Percentiles rank a stretch among this genome's conserved stretches.
These are phyloP conservation scores for Leuctra nigra DNA, from an alignment of 2,888 invertebrate genomes.

Conservation along the genomic window DNA sequence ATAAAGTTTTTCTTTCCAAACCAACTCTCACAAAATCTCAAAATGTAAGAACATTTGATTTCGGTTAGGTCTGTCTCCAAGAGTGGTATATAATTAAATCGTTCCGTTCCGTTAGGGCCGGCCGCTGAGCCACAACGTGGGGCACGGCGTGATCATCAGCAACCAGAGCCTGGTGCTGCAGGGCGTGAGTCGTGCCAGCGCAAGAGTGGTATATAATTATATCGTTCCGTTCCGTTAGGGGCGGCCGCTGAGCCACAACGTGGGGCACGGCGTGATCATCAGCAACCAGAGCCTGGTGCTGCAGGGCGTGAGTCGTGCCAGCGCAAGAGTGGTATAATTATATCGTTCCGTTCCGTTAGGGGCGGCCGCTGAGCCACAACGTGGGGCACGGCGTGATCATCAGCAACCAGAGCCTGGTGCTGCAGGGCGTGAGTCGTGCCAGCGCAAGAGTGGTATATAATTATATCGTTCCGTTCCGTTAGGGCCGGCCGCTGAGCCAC, in stretches of 20 bases:
- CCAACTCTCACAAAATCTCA: too few relatives aligned
- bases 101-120: too few relatives aligned
- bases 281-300: constrained; percentile 86
- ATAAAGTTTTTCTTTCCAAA: too few relatives aligned
- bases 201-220: too few relatives aligned
- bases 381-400: constrained; percentile 80
- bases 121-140: constrained; percentile 71
- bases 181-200: constrained; percentile 74
- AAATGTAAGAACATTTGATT: too few relatives aligned
- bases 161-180: constrained; percentile 86
- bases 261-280: constrained; percentile 78
- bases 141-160: constrained; percentile 81
- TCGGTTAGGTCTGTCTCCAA: too few relatives aligned
- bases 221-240: too few relatives aligned
- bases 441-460: too few relatives aligned
- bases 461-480: too few relatives aligned
- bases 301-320: constrained; percentile 76
- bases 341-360: too few relatives aligned
- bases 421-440: constrained; percentile 76
- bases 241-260: constrained; percentile 70
- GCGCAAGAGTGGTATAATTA: too few relatives aligned
- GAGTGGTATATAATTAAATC: too few relatives aligned
- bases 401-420: constrained; percentile 82
- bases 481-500: constrained; percentile 72
- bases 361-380: constrained; percentile 70